Base-by-base conservation (phyloP, 2,888 invertebrate species). In the Eumerus sabulonum region DNA sequence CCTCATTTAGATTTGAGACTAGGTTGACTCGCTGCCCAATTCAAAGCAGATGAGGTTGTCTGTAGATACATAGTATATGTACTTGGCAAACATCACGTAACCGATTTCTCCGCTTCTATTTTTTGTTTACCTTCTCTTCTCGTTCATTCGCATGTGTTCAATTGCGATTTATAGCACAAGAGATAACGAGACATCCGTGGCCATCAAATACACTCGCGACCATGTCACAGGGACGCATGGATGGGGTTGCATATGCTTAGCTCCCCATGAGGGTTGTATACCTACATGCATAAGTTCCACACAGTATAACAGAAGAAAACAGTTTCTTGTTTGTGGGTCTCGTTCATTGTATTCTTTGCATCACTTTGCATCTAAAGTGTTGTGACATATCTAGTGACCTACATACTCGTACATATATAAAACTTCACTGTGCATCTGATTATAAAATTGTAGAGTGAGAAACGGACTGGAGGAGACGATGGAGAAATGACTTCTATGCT, bases 371-470 rank as follows among this genome's bases (percentile, higher is more conserved):
- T 64, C 60, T 72, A 62, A 71, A 71, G 62, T 71, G 71, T 71
- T 63, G n/a, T 62, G 62, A 62, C 71, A 56, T 62, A 71, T 62
- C 71, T 56, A 56, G 56, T 62, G 71, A 71, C 71, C 62, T 54
- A 68, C 38, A 36, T 9, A 36, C 36, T 36, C 11, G 36, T 11
- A 36, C 11, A n/a, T n/a, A 27, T 27, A 54, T 66, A 42, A 54
- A 53, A 70, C 62, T 54, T 53, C 60, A 70, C 53, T 70, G 70
- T 62, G 60, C 60, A 62, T 70, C 27, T 53, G 14, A 53, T 47
- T 53, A 27, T 4, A 27, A 27, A 27, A 27, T 4, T 27, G 27
- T 4, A 27, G 27, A 27, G 27, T 4, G 27, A 27, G 27, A 7
- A 27, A 27, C n/a, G 27, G 27, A 27, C 3, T 4, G 7, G 27